Base-by-base conservation (phyloP, 2,113 vertebrate species). In the Mugil cephalus region DNA sequence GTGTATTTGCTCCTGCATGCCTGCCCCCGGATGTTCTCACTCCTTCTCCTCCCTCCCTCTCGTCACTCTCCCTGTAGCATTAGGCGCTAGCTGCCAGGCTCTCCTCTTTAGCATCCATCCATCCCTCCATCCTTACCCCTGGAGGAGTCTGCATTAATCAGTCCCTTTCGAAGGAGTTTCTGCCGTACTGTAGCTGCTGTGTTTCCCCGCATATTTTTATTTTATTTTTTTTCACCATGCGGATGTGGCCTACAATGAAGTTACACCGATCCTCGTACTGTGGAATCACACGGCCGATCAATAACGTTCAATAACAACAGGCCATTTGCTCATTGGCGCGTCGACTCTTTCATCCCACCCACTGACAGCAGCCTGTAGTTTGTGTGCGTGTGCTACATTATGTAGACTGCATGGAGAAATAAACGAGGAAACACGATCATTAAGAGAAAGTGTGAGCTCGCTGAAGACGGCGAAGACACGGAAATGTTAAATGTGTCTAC, bases 121-220 rank as follows among this genome's bases (percentile, higher is more conserved):
- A 80, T 88, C 82, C 89, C 79, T 90, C 83, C 83, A 85, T 90
- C 80, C 83, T 79, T 80, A 51, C 64, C 85, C 86, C 89, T 59
- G 84, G 77, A 90, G 86, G 83, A 86, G 62, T 87, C 36, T 83
- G 77, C 83, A 92, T 90, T 89, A 91, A 89, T 91, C 83, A 90
- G 69, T 53, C 36, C 38, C 79, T 68, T 82, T 73, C 66, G 12
- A 82, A 79, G 58, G 76, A 80, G 79, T 87, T 81, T 84, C 71
- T 74, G 52, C 70, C 81, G 69, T 69, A 64, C 24, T 30, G 82
- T 82, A 62, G 75, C 62, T 71, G 80, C 73, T 85, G 66, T 82
- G 77, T 84, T 84, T 67, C 54, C 67, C 68, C 39, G 21, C 74
- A 82, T n/a, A n/a, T n/a, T 30, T 30, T 30, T 30, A 3, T 30